phyloP scores from a whole-genome alignment of 2,113 vertebrate species.

The Sander vitreus region DNA sequence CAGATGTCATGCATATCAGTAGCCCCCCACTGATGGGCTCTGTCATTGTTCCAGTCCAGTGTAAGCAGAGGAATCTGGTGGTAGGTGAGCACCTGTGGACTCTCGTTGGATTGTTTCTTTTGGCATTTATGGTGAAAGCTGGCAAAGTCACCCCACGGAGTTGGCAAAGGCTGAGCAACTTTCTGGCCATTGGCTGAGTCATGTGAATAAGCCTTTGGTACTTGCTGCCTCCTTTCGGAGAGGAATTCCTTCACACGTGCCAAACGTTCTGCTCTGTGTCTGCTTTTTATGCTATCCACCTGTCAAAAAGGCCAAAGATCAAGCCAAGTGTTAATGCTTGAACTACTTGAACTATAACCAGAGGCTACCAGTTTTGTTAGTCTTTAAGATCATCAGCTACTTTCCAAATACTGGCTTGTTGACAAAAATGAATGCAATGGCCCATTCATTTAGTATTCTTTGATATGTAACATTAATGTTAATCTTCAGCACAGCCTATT shows the following conservation, averaged over 20 bases:
- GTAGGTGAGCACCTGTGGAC: conserved; percentile 68
- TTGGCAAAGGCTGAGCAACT: conserved; percentile 25
- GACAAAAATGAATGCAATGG: not conserved
- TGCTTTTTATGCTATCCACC: conserved; percentile 74
- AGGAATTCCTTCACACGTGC: conserved; percentile 65
- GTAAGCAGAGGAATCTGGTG: conserved; percentile 79
- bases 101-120: conserved; percentile 42
- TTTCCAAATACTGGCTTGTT: not conserved
- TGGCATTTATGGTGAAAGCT: conserved; percentile 22
- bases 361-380: not conserved
- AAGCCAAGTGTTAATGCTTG: conserved; percentile 33
- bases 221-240: conserved; percentile 44
- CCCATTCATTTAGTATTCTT: not conserved
- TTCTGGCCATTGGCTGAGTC: conserved; percentile 36
- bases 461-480: conserved; percentile 1
- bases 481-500: conserved; percentile 17
- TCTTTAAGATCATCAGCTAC: not conserved
- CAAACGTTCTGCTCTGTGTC: conserved; percentile 58
- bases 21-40: conserved; percentile 8
- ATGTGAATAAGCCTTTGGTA: conserved; percentile 25
- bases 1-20: conserved; percentile 48
- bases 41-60: conserved; percentile 73
- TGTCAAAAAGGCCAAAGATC: conserved; percentile 68
- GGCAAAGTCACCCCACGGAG: conserved; percentile 26
- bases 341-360: conserved; percentile 18